Evolutionary conservation across 2,113 vertebrate genomes (phyloP).

Genomic region (Cebus imitator): DNA sequence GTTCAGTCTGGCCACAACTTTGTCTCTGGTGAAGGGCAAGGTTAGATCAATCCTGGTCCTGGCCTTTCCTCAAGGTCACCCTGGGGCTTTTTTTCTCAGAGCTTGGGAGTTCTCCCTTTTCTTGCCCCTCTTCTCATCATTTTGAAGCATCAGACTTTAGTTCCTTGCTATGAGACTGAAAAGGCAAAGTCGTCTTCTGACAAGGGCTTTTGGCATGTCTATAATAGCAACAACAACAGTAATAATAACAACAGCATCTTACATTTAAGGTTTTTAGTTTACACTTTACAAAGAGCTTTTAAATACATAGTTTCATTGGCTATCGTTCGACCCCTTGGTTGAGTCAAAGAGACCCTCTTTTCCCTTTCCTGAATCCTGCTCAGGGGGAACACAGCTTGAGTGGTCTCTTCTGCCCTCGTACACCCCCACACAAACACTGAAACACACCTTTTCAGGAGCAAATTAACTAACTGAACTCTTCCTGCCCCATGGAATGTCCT

Average conservation of each 20-base stretch:
- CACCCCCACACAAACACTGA: accelerated
- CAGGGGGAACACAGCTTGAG: not conserved
- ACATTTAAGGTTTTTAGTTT: slow-evolving; percentile 26
- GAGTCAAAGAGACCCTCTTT: not conserved
- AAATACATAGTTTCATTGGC: not conserved
- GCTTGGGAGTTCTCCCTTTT: not conserved
- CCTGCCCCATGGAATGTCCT: not conserved
- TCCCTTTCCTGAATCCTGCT: not conserved
- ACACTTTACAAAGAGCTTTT: slow-evolving; percentile 47
- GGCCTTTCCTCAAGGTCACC: not conserved
- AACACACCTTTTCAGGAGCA: not conserved
- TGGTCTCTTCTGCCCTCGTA: not conserved
- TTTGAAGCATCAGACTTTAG: not conserved
- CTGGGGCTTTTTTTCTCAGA: not conserved
- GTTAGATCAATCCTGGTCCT: not conserved
- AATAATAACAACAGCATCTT: not conserved
- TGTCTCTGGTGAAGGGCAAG: not conserved
- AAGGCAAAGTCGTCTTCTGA: slow-evolving; percentile 16
- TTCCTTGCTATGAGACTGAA: not conserved
- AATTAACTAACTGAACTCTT: not conserved
- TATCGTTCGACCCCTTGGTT: not conserved
- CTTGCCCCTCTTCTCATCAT: not conserved
- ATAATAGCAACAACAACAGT: not conserved
- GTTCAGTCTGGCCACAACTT: not conserved
- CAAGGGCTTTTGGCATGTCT: not conserved